Evolutionary conservation across 1,140 invertebrate species (phyloP), one percentile per base, ranked within the genome.

Genomic region (Drosophila parvula): DNA sequence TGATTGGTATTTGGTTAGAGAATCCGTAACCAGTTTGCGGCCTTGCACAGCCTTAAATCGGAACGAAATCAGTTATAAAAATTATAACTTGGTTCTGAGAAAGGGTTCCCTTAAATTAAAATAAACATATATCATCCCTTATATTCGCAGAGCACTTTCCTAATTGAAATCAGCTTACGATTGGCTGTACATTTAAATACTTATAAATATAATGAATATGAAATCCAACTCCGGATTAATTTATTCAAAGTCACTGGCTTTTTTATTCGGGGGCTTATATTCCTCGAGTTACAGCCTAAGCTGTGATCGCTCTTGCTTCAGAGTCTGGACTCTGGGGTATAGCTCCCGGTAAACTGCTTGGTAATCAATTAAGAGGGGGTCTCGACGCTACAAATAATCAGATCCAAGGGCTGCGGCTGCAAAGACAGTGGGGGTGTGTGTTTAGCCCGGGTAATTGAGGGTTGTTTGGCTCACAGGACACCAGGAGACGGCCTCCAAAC

Each of bases 261-360:
- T 34, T 7, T 30, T 30, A 43, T 43, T 2, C 12, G 50, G 11
- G 12, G 36, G 5, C n/a, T n/a, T 14, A 38, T 55, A 36, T 38
- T 27, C 5, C 32, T 38, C 14, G n/a, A 14, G 14, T 56, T 40
- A n/a, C 28, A 63, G 43, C 34, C n/a, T 16, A 18, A 45, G 57
- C 40, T 32, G 28, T 3, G 7, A 34, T 34, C 28, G 55, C 55
- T 18, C 61, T 43, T 63, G n/a, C 61, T 43, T 60, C 3, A 34
- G 16, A 48, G 59, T 38, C 57, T 5, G 18, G 56, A 38, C 34
- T 30, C 16, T 0, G n/a, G 60, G 44, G 58, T 44, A 67, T 58
- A 67, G 58, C 44, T n/a, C n/a, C 58, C 61, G 67, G 9, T 69
- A 61, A 69, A 67, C 61, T 69, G 65, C 62, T 55, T 68, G 65